Evolutionary conservation across 2,888 invertebrate genomes (phyloP).

Genomic region (Neoitamus cyanurus): DNA sequence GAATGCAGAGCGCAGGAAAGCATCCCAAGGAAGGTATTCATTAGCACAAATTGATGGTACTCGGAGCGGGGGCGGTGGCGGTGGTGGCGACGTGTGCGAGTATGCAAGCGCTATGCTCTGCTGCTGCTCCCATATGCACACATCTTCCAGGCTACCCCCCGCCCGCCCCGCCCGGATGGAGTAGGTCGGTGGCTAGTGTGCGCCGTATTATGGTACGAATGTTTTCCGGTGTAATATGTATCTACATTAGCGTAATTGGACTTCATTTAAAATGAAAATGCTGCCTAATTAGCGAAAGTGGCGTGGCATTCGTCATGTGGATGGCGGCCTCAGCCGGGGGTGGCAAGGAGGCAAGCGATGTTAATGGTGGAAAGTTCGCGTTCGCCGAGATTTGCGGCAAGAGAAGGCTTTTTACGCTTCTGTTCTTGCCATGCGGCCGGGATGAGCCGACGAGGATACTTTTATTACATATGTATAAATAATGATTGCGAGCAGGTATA

Average conservation of each 20-base stretch:
- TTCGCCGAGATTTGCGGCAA: constrained; percentile 41
- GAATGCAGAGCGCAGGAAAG: constrained; percentile 24
- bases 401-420: constrained; percentile 43
- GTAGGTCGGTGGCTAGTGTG: background rate
- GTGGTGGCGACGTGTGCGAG: background rate
- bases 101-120: background rate
- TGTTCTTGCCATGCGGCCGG: constrained; percentile 26
- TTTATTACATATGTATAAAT: constrained; percentile 39
- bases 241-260: constrained; percentile 58
- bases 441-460: constrained; percentile 38
- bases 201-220: constrained; percentile 16
- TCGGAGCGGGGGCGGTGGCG: background rate
- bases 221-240: constrained; percentile 57
- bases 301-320: constrained; percentile 54
- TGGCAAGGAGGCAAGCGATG: constrained; percentile 46
- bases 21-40: constrained; percentile 48
- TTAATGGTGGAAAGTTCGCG: constrained; percentile 50
- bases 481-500: constrained; percentile 23
- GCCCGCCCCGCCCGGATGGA: background rate
- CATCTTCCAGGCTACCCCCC: background rate
- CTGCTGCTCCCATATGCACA: background rate
- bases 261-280: constrained; percentile 58
- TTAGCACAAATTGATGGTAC: constrained; percentile 52
- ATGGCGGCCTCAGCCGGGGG: constrained; percentile 19
- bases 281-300: constrained; percentile 58